Evolutionary conservation across 1,140 invertebrate genomes (phyloP).

Genomic region (Ceratosolen fusciceps): DNA sequence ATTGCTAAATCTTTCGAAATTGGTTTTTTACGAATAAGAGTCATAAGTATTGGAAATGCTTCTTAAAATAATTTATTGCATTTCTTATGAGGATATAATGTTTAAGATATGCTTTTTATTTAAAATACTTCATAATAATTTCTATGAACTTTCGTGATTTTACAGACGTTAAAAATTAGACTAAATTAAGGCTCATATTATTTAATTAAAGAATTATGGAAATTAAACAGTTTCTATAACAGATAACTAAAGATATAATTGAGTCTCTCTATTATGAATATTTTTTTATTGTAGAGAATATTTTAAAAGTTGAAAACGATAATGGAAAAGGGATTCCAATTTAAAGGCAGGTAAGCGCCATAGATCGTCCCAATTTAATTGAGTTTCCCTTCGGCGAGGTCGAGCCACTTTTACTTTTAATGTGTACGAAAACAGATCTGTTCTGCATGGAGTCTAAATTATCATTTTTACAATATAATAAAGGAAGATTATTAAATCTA

Average conservation of each 20-base stretch:
- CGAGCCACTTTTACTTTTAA: conserved; percentile 39
- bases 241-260: conserved; percentile 15
- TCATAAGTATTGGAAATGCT: too few species aligned
- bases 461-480: conserved; percentile 15
- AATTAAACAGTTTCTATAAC: conserved; percentile 26
- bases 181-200: neutral
- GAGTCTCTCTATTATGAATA: conserved; percentile 35
- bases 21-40: too few species aligned
- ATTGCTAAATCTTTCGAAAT: too few species aligned
- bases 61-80: too few species aligned
- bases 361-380: conserved; percentile 43
- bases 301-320: conserved; percentile 38
- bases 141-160: neutral
- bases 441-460: conserved; percentile 7
- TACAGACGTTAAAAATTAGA: neutral
- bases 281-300: conserved; percentile 27
- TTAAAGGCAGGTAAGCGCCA: conserved; percentile 41
- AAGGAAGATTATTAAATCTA: neutral
- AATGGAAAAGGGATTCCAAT: conserved; percentile 43
- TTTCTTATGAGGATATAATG: too few species aligned
- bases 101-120: too few species aligned
- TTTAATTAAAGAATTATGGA: conserved; percentile 36
- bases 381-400: conserved; percentile 44
- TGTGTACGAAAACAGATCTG: conserved; percentile 37
- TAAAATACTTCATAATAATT: too few species aligned